phyloP scores from a whole-genome alignment of 2,113 vertebrate species.

The Theristicus caerulescens region DNA sequence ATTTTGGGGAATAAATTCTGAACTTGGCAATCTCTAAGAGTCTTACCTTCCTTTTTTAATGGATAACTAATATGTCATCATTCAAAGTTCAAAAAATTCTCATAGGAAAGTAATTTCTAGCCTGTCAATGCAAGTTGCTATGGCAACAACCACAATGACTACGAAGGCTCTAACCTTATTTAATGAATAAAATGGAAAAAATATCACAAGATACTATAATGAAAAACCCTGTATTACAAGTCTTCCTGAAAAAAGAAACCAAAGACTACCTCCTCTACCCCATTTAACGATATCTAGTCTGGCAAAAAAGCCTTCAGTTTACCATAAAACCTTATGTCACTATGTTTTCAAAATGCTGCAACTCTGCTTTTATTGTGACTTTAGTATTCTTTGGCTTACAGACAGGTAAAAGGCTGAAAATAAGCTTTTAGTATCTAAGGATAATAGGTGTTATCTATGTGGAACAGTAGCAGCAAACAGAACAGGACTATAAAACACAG shows the following conservation, averaged over 20 bases:
- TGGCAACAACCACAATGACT: constrained; percentile 31
- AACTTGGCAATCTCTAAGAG: neutral
- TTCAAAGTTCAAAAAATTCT: neutral
- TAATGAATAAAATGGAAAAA: neutral
- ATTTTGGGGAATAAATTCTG: neutral
- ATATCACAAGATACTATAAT: neutral
- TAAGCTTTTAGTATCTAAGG: neutral
- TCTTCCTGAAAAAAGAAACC: neutral
- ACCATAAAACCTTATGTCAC: neutral
- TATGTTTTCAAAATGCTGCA: neutral
- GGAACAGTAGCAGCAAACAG: neutral
- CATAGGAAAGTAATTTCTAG: neutral
- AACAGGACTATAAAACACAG: neutral
- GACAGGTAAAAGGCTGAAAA: neutral
- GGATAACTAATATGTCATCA: neutral
- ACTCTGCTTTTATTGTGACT: neutral
- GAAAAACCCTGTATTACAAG: neutral
- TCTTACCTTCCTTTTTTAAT: neutral
- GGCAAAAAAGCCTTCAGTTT: neutral
- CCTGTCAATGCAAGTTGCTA: constrained; percentile 6
- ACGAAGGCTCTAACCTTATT: neutral
- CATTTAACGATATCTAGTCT: neutral
- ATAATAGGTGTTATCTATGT: neutral
- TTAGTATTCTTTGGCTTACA: neutral
- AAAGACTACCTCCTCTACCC: neutral